Percentiles rank a stretch among this genome's conserved stretches.
phyloP scores from a whole-genome alignment of 2,113 vertebrate genomes.

The Cyprinodon variegatus region DNA sequence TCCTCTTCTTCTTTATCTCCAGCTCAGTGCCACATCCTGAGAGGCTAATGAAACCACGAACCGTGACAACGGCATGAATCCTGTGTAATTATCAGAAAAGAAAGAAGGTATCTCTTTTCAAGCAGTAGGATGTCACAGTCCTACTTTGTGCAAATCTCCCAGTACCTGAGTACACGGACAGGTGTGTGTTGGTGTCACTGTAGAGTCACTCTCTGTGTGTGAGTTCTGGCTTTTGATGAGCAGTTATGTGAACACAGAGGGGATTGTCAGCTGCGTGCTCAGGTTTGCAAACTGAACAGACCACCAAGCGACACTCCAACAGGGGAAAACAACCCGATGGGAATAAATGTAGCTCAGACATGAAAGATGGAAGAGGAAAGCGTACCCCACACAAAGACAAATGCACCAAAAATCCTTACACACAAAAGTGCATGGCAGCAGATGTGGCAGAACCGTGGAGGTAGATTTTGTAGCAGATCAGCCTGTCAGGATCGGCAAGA shows the following conservation, averaged over 20 bases:
- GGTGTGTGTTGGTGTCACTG: neutral
- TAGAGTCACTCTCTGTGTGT: constrained; percentile 33
- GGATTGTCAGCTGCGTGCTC: constrained; percentile 45
- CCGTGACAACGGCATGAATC: constrained; percentile 6
- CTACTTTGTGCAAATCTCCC: constrained; percentile 3
- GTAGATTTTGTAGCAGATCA: constrained; percentile 48
- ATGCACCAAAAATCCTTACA: neutral
- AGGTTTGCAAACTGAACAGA: constrained; percentile 39
- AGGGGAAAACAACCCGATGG: constrained; percentile 58
- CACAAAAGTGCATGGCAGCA: neutral
- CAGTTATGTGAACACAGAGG: constrained; percentile 38
- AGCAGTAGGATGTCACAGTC: constrained; percentile 6
- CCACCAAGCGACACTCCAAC: constrained; percentile 31
- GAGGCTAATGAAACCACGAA: constrained; percentile 33
- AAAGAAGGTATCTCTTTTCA: constrained; percentile 9
- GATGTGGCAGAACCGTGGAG: constrained; percentile 17
- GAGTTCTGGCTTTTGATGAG: constrained; percentile 45
- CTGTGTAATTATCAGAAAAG: constrained; percentile 34
- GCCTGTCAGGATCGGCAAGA: constrained; percentile 35
- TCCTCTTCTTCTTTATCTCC: neutral
- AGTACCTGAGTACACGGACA: neutral
- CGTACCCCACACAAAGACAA: too few relatives aligned
- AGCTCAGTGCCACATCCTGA: constrained; percentile 9
- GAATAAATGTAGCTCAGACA: constrained; percentile 42
- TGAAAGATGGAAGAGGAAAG: neutral